Base-by-base conservation (phyloP, 2,113 vertebrate genomes). In the Microcebus jonahi region DNA sequence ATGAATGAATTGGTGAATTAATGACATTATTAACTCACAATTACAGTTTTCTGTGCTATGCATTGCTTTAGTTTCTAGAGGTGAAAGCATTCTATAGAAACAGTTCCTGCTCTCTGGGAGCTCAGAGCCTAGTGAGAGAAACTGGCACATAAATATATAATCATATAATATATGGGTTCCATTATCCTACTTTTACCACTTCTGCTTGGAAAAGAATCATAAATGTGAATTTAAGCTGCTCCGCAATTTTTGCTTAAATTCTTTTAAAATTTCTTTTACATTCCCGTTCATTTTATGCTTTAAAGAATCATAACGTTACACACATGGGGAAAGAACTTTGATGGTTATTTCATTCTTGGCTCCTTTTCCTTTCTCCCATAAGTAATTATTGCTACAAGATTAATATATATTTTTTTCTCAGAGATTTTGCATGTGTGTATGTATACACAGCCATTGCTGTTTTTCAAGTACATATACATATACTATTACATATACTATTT, bases 191-290 rank as follows among this genome's bases (percentile, higher is more conserved):
- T 57, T 18, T 36, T 90, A 77, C 59, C 34, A 29, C 36, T 68
- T 95, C 39, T 88, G 27, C 36, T 79, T 48, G 39, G n/a, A 71
- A 96, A 97, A 90, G 25, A 85, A 89, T 17, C 39, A 79, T 21
- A 77, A 48, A 57, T 79, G 15, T 79, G 50, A 95, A 85, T 57
- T 92, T 50, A 87, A 50, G 17, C 10, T 89, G 18, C 61, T 86
- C 63, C 25, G 50, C 2, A 45, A 83, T 87, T 80, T 89, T 67
- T 50, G 29, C 23, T 63, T 67, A 84, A 88, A 55, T 94, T 87
- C 61, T 84, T 88, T 9, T 5, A 92, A 85, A 61, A 3, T 68
- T 57, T 59, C 45, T 85, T 73, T 48, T 20, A 8, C 59, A 91
- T 76, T 88, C 39, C 4, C 17, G 81, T 61, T 90, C 17, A 53